Conservation (phyloP, 1,140 invertebrate species). For the Drosophila prosaltans region DNA sequence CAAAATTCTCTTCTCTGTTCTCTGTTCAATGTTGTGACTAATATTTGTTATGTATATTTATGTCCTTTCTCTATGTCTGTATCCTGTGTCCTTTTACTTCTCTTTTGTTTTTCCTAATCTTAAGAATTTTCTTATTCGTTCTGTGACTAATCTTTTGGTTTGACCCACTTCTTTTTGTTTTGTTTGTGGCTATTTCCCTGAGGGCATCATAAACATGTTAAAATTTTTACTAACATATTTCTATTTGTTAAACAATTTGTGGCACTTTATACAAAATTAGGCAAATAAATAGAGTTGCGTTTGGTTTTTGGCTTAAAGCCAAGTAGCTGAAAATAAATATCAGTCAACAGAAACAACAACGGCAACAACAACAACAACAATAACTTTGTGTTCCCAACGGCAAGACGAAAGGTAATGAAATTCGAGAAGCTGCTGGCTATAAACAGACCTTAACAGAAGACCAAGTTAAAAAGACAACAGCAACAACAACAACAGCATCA, state of each 20-base stretch:
- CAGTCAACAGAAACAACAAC: neutral
- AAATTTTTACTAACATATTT: conserved; percentile 35
- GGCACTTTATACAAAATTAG: conserved; percentile 26
- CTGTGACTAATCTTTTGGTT: too few species aligned
- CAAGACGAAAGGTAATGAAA: conserved; percentile 54
- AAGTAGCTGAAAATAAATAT: conserved; percentile 41
- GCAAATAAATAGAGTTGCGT: conserved; percentile 33
- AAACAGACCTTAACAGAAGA: conserved; percentile 35
- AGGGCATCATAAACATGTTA: conserved; percentile 4
- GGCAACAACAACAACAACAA: conserved; percentile 36
- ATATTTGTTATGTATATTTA: too few species aligned
- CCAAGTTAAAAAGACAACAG: conserved; percentile 23
- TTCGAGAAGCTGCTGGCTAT: conserved; percentile 38
- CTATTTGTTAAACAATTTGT: conserved; percentile 52
- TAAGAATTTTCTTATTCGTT: too few species aligned
- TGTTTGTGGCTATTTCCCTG: too few species aligned
- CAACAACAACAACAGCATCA: conserved; percentile 7
- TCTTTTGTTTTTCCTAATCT: too few species aligned
- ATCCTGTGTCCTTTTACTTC: too few species aligned
- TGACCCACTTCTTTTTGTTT: too few species aligned
- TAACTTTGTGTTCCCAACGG: conserved; percentile 50
- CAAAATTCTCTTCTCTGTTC: too few species aligned
- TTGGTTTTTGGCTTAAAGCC: conserved; percentile 28
- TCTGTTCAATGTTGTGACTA: too few species aligned
- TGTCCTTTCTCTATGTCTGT: too few species aligned